phyloP scores from a whole-genome alignment of 2,888 invertebrate genomes.

The Teinopalpus imperialis region DNA sequence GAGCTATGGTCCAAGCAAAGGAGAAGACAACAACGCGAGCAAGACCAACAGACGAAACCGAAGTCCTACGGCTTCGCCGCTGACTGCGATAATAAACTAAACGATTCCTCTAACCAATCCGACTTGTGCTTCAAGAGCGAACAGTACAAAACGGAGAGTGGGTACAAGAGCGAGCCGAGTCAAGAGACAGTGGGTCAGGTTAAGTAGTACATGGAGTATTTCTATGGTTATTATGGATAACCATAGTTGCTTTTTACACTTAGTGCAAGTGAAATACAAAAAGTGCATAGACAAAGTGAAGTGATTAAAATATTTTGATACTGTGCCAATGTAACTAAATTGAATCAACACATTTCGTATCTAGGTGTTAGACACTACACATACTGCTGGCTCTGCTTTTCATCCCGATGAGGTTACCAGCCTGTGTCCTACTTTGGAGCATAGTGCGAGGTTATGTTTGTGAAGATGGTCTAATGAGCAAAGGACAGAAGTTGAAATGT shows the following conservation, averaged over 20 bases:
- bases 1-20: slow-evolving; percentile 99
- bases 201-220: slow-evolving; percentile 62
- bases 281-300: slow-evolving; percentile 3
- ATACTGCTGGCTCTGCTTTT: background rate
- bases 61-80: slow-evolving; percentile 41
- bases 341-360: background rate
- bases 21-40: slow-evolving; percentile 91
- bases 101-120: slow-evolving; percentile 44
- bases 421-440: too few species aligned
- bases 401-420: too few species aligned
- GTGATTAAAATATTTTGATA: slow-evolving; percentile 1
- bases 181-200: slow-evolving; percentile 63
- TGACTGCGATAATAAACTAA: slow-evolving; percentile 43
- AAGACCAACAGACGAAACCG: slow-evolving; percentile 75
- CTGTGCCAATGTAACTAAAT: slow-evolving; percentile 13
- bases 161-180: slow-evolving; percentile 53
- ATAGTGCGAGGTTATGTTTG: too few species aligned
- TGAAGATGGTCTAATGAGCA: too few species aligned
- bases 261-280: slow-evolving; percentile 16
- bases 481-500: too few species aligned
- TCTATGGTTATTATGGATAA: slow-evolving; percentile 45
- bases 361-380: too few species aligned
- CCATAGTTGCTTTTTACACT: slow-evolving; percentile 32
- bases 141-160: slow-evolving; percentile 49
- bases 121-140: slow-evolving; percentile 53